Conservation (phyloP, 2,113 vertebrate species). For the Corythornis cristatus region DNA sequence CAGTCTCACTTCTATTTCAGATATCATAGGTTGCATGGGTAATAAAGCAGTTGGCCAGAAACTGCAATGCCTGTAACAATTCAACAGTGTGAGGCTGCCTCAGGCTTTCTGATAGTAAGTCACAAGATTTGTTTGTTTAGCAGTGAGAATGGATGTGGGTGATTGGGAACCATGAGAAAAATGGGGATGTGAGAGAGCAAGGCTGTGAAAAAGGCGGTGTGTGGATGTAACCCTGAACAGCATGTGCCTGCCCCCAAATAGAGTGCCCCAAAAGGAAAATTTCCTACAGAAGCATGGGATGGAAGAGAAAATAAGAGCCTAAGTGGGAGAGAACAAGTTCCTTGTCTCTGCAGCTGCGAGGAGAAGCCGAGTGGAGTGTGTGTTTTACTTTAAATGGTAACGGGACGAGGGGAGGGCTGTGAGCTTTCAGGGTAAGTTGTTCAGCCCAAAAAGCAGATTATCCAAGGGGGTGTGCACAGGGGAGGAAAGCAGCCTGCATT, state of each 20-base stretch:
- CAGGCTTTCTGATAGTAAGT: not conserved
- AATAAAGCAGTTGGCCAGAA: not conserved
- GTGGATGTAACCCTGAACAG: not conserved
- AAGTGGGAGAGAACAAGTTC: conserved; percentile 17
- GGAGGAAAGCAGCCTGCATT: not conserved
- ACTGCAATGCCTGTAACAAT: not conserved
- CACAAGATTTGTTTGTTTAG: not conserved
- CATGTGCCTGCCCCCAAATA: not conserved
- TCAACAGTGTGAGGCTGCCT: not conserved
- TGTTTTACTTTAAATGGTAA: conserved; percentile 67
- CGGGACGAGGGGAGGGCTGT: not conserved
- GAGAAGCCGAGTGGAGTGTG: not conserved
- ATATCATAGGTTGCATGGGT: not conserved
- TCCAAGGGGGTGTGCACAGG: not conserved
- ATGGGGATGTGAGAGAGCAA: not conserved
- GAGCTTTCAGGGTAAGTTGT: not conserved
- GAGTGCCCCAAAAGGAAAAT: not conserved
- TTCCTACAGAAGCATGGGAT: not conserved
- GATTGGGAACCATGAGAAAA: not conserved
- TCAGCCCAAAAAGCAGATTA: conserved; percentile 23
- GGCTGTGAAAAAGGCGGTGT: not conserved
- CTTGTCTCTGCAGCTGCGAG: not conserved
- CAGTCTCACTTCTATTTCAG: not conserved
- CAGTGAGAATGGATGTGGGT: rapidly evolving
- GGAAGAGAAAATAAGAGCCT: not conserved